Evolutionary conservation across 2,797 vertebrate genomes (phyloP).

Genomic region (Malurus splendens): DNA sequence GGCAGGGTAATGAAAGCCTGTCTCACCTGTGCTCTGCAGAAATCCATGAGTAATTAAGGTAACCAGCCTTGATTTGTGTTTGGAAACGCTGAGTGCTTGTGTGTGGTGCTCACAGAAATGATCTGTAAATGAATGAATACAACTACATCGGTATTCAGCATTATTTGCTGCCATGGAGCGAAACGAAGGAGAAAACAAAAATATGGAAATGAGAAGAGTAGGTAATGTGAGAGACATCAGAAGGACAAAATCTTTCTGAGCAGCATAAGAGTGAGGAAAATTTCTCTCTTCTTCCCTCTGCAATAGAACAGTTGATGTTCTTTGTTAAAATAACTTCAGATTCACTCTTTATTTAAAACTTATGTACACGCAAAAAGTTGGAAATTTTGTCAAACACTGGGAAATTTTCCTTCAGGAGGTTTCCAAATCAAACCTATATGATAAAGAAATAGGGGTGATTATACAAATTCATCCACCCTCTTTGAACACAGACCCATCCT

Average conservation of each 20-base stretch:
- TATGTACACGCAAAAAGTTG: not conserved
- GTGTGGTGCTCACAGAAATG: constrained; percentile 8
- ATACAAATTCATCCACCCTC: not conserved
- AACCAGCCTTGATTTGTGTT: constrained; percentile 21
- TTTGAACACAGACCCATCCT: not conserved
- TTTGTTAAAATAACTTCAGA: not conserved
- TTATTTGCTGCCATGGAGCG: not conserved
- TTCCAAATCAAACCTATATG: not conserved
- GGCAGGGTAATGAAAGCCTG: not conserved
- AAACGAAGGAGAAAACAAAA: constrained; percentile 54
- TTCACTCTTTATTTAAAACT: not conserved
- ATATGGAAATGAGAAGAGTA: constrained; percentile 42
- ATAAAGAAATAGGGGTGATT: not conserved
- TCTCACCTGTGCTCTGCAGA: constrained; percentile 18
- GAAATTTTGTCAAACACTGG: not conserved
- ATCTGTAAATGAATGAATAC: constrained; percentile 23
- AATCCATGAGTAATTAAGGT: constrained; percentile 41
- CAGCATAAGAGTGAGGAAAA: not conserved
- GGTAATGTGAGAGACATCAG: not conserved
- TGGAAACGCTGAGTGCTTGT: not conserved
- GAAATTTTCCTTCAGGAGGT: not conserved
- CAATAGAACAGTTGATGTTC: not conserved
- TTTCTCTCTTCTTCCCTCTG: not conserved
- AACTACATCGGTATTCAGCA: not conserved
- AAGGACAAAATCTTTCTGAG: constrained; percentile 29